A percentile compares a stretch with the other conserved stretches of the same genome.
phyloP scores from a whole-genome alignment of 2,797 vertebrate species.

The Sebastes minor region DNA sequence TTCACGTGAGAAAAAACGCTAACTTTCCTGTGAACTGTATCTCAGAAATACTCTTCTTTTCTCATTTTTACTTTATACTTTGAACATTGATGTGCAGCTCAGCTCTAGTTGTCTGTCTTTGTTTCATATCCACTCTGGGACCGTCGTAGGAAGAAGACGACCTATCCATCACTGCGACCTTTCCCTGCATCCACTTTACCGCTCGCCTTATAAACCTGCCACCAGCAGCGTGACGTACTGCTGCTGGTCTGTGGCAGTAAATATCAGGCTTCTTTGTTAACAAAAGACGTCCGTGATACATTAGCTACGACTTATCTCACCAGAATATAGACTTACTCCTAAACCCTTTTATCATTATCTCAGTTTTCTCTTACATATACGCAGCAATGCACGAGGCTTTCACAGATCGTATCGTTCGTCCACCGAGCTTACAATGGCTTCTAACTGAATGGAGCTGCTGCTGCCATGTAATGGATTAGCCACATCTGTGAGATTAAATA shows the following conservation, averaged over 20 bases:
- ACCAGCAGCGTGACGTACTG: conserved; percentile 11
- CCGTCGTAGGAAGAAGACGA: not conserved
- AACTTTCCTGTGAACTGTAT: too few species aligned
- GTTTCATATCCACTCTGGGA: not conserved
- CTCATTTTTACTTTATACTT: not conserved
- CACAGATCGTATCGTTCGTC: conserved; percentile 21
- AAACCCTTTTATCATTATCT: not conserved
- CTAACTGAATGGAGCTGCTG: not conserved
- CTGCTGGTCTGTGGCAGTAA: not conserved
- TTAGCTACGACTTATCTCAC: not conserved
- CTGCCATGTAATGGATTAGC: conserved; percentile 12
- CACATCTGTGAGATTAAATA: not conserved
- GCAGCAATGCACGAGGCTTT: not conserved
- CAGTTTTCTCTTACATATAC: not conserved
- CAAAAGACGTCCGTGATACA: not conserved
- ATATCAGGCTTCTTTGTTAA: conserved; percentile 6
- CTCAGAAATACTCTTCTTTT: not conserved
- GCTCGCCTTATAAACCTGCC: conserved; percentile 61
- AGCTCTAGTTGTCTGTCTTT: not conserved
- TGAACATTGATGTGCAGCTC: not conserved
- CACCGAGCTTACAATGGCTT: not conserved
- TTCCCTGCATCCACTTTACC: conserved; percentile 10
- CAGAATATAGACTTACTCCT: conserved; percentile 37
- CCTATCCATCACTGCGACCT: conserved; percentile 62
- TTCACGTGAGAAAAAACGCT: not conserved